Percentiles rank a stretch among this genome's conserved stretches.
Conservation (phyloP, 2,797 vertebrate species). For the Galago senegalensis region DNA sequence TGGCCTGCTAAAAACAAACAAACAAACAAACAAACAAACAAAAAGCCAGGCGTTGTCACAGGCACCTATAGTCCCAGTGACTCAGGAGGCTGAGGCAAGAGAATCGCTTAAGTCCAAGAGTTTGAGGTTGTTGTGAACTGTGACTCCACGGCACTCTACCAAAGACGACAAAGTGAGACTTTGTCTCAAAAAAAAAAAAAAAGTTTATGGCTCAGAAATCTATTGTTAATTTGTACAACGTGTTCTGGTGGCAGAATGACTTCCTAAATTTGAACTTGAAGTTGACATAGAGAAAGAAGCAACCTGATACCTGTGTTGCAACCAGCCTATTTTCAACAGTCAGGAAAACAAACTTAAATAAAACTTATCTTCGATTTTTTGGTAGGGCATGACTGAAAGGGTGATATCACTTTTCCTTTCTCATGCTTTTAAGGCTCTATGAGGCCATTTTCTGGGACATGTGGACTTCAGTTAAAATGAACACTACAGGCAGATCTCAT, state of each 20-base stretch:
- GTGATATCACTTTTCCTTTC: slow-evolving; percentile 72
- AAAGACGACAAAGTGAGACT: no score
- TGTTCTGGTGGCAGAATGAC: slow-evolving; percentile 72
- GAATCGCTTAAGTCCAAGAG: no score
- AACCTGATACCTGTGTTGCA: slow-evolving; percentile 77
- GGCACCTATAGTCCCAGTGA: no score
- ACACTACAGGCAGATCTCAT: not conserved
- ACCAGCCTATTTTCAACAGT: slow-evolving; percentile 77
- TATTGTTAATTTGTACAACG: slow-evolving; percentile 79
- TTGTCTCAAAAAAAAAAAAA: no score
- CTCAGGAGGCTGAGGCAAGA: no score
- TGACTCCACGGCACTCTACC: no score
- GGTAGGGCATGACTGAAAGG: slow-evolving; percentile 35
- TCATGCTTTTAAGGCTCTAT: not conserved
- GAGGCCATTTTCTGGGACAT: slow-evolving; percentile 31
- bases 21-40: no score
- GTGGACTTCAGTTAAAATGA: not conserved
- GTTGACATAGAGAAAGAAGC: slow-evolving; percentile 65
- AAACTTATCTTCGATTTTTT: slow-evolving; percentile 70
- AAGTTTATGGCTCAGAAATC: slow-evolving; percentile 62
- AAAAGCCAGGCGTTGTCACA: no score
- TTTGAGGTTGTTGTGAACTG: no score
- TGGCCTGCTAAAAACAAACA: no score
- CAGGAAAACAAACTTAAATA: slow-evolving; percentile 77
- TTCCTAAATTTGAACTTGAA: slow-evolving; percentile 80